Percentiles rank a stretch among this genome's conserved stretches.
Evolutionary conservation across 2,113 vertebrate genomes (phyloP).

Genomic region (Eonycteris spelaea): DNA sequence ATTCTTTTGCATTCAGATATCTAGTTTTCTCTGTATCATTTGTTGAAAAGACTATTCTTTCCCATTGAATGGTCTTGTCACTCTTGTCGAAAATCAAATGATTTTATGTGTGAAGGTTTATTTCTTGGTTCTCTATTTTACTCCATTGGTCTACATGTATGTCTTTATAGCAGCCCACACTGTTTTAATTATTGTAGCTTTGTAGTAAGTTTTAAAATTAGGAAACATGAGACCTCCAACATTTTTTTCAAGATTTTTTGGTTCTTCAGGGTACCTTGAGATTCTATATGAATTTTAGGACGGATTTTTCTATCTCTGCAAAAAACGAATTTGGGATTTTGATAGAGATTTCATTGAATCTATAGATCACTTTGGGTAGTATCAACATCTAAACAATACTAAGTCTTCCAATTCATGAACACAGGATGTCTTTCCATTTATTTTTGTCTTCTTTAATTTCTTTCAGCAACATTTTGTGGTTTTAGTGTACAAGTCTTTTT

Average conservation of each 20-base stretch:
- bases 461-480: not conserved
- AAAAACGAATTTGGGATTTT: not conserved
- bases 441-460: not conserved
- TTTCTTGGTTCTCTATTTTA: not conserved
- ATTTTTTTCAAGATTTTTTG: not conserved
- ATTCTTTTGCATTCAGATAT: not conserved
- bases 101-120: not conserved
- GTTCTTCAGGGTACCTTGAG: not conserved
- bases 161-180: not conserved
- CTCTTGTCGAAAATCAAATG: not conserved
- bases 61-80: not conserved
- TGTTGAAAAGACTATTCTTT: not conserved
- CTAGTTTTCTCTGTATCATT: not conserved
- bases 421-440: not conserved
- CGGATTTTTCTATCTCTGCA: not conserved
- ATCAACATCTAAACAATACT: not conserved
- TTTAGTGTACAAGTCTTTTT: not conserved
- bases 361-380: not conserved
- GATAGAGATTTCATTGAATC: not conserved
- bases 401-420: not conserved
- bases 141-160: not conserved
- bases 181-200: not conserved
- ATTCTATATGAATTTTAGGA: not conserved
- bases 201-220: not conserved
- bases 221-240: not conserved